Conservation (phyloP, 1,140 invertebrate genomes). For the Lethrus apterus region DNA sequence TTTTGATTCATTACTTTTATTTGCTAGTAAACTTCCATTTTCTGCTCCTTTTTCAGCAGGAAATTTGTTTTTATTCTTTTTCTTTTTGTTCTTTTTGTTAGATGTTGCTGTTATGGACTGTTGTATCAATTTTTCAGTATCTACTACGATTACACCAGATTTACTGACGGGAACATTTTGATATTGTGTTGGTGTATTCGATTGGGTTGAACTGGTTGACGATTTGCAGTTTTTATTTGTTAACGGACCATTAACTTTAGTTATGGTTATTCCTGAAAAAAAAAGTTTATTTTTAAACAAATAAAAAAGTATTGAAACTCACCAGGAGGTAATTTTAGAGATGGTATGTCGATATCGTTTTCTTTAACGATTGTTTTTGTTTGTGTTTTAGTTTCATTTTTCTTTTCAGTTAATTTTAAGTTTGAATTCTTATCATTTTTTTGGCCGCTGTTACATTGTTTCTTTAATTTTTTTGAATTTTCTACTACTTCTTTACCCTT, state of each 20-base stretch:
- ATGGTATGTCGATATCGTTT: constrained; percentile 26
- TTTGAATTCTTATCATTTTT: constrained; percentile 8
- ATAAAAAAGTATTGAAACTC: no score
- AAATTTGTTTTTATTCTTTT: constrained; percentile 52
- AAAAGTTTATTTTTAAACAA: neutral
- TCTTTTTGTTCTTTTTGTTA: constrained; percentile 47
- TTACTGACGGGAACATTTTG: constrained; percentile 39
- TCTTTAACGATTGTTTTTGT: constrained; percentile 9
- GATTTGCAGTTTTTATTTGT: constrained; percentile 43
- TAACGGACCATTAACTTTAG: constrained; percentile 60
- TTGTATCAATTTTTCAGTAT: constrained; percentile 50
- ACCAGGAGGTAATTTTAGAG: constrained; percentile 62
- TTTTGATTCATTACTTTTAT: neutral
- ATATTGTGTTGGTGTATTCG: constrained; percentile 31
- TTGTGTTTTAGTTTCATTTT: constrained; percentile 24
- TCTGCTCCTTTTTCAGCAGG: neutral
- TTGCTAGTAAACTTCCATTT: constrained; percentile 17
- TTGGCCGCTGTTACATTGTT: constrained; percentile 17
- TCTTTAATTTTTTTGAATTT: constrained; percentile 30
- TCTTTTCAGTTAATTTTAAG: constrained; percentile 1
- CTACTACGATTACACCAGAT: constrained; percentile 57
- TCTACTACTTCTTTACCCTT: constrained; percentile 19
- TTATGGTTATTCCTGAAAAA: constrained; percentile 64
- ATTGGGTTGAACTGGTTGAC: constrained; percentile 30
- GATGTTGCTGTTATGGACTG: constrained; percentile 13